Conservation (phyloP, 2,113 vertebrate species). For the Carollia perspicillata region DNA sequence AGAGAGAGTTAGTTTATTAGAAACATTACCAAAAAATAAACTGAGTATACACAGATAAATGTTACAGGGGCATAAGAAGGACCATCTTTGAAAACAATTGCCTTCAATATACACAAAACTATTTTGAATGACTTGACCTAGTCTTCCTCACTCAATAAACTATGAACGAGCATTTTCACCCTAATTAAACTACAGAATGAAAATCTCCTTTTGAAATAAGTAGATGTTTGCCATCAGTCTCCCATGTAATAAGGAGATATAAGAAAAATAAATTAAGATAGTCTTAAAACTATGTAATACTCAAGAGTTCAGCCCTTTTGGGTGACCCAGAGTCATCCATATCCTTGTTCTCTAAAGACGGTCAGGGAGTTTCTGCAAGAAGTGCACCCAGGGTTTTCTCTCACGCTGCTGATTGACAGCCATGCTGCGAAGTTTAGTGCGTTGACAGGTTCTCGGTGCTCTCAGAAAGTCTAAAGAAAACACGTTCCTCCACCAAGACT, state of each 20-base stretch:
- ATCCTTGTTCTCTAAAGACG: neutral
- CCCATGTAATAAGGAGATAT: neutral
- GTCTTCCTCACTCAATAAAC: neutral
- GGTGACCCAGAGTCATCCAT: neutral
- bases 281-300: neutral
- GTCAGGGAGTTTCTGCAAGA: neutral
- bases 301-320: neutral
- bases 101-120: neutral
- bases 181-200: neutral
- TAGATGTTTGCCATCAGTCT: neutral
- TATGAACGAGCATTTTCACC: neutral
- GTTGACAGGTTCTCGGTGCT: neutral
- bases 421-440: neutral
- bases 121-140: neutral
- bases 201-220: neutral
- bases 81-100: neutral
- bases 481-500: neutral
- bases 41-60: neutral
- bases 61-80: neutral
- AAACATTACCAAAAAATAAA: conserved; percentile 32
- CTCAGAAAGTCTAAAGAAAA: neutral
- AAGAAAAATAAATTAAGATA: conserved; percentile 10
- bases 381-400: neutral
- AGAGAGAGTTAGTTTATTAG: neutral
- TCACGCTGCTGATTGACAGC: neutral